Evolutionary conservation across 2,797 vertebrate species (phyloP).

Genomic region (Phoebastria nigripes): DNA sequence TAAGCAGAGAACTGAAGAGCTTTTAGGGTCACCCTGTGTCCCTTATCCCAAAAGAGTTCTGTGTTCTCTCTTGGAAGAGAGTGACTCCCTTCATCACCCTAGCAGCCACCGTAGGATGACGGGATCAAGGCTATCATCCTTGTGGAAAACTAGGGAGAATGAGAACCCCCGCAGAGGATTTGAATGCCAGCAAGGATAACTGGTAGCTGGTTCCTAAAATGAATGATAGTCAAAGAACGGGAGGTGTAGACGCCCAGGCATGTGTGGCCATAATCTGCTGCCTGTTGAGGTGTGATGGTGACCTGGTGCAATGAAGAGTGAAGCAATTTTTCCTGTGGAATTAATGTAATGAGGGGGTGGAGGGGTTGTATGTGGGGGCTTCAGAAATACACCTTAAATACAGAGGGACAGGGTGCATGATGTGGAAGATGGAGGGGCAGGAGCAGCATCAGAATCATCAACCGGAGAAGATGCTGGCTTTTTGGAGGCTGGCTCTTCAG

Average conservation of each 20-base stretch:
- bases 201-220: background rate
- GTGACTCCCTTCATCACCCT: background rate
- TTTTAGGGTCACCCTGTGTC: background rate
- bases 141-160: background rate
- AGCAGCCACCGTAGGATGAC: no score
- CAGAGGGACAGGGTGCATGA: fast-evolving
- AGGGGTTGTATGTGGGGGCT: background rate
- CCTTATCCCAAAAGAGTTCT: background rate
- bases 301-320: background rate
- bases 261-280: background rate
- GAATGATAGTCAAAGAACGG: background rate
- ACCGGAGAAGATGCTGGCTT: background rate
- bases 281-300: background rate
- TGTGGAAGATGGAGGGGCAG: background rate
- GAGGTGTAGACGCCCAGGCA: background rate
- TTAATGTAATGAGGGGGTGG: background rate
- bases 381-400: background rate
- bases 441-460: background rate
- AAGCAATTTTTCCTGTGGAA: background rate
- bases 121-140: background rate
- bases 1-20: background rate
- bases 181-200: no score
- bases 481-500: background rate
- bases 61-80: background rate
- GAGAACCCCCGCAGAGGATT: background rate